These are phyloP conservation scores for Lepidiolamprologus cunningtoni DNA, from an alignment of 2,113 vertebrate species.

Conservation along the genomic window DNA sequence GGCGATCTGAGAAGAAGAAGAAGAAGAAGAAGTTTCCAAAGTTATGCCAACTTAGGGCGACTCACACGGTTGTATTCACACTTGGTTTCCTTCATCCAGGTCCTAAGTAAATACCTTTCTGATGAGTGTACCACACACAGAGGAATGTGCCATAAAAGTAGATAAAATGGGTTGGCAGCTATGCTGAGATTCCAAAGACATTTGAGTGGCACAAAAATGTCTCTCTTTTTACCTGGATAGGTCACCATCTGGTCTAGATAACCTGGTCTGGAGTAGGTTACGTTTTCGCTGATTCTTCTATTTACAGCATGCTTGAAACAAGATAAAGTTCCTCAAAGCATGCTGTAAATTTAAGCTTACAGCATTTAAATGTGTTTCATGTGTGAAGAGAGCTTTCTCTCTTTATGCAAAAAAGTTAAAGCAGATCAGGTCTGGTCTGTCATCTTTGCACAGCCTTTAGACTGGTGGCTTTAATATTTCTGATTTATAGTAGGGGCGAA, in stretches of 20 bases:
- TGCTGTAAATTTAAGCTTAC: neutral
- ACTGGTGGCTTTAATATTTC: neutral
- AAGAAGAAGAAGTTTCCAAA: neutral
- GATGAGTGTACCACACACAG: neutral
- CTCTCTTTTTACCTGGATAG: neutral
- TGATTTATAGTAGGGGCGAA: neutral
- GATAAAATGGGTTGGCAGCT: neutral
- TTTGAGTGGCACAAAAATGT: neutral
- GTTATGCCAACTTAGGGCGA: neutral
- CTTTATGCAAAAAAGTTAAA: neutral
- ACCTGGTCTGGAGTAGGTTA: neutral
- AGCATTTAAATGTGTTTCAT: neutral
- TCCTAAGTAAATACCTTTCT: neutral
- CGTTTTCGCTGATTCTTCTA: neutral
- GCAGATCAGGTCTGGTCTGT: neutral
- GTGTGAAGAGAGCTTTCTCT: neutral
- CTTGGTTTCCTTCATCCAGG: neutral
- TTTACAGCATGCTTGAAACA: neutral
- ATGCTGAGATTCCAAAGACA: neutral
- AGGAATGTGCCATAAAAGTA: neutral
- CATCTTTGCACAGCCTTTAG: neutral
- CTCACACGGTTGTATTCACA: neutral
- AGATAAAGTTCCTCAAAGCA: neutral
- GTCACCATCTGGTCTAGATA: neutral
- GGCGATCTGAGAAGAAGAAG: neutral